Evolutionary conservation across 2,888 invertebrate species (phyloP).

Genomic region (Epirrhoe tristata): DNA sequence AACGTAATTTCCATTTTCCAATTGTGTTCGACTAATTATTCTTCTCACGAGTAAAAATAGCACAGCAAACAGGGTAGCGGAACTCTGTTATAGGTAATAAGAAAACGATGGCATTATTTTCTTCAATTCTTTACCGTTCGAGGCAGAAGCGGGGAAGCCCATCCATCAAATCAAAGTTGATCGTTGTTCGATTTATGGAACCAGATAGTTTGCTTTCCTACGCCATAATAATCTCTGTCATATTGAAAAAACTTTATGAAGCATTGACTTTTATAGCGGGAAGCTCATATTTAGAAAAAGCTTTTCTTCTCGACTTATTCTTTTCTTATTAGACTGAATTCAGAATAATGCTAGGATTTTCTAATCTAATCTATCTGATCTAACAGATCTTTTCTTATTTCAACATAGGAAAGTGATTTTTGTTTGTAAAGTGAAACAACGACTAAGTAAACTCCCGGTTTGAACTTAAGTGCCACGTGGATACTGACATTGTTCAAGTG

Average conservation of each 20-base stretch:
- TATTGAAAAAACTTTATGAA: constrained; percentile 64
- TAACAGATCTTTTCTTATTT: no score
- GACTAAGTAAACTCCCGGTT: no score
- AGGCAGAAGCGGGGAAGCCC: constrained; percentile 48
- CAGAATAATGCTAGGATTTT: not conserved
- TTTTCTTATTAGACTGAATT: constrained; percentile 5
- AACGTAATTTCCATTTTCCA: not conserved
- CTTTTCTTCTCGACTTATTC: constrained; percentile 3
- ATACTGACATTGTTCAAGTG: not conserved
- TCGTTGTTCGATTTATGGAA: constrained; percentile 73
- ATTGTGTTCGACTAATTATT: not conserved
- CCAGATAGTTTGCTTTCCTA: constrained; percentile 69
- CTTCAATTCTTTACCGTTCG: constrained; percentile 35
- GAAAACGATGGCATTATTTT: constrained; percentile 38
- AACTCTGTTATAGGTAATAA: not conserved
- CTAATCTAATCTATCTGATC: not conserved
- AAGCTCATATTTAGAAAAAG: constrained; percentile 27
- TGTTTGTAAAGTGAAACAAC: no score
- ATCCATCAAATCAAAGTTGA: constrained; percentile 74
- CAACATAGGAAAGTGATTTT: no score
- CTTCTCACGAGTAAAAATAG: not conserved
- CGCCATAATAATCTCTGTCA: constrained; percentile 61
- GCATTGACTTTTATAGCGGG: constrained; percentile 47
- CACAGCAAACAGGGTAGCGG: not conserved
- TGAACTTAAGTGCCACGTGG: no score